phyloP scores from a whole-genome alignment of 2,797 vertebrate genomes.

The Aythya fuligula region DNA sequence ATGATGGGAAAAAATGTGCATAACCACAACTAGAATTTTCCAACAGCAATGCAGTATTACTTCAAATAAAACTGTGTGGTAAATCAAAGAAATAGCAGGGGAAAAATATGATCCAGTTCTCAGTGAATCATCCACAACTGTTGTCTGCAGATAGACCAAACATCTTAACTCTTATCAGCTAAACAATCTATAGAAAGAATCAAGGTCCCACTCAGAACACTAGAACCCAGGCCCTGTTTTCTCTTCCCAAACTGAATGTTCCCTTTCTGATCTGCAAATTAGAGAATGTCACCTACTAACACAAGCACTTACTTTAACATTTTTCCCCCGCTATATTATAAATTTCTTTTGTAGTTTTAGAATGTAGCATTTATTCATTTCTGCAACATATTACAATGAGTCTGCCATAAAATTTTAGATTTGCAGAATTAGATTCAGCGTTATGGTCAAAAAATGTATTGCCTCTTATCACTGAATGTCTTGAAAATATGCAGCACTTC shows the following conservation, averaged over 20 bases:
- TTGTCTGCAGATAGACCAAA: constrained; percentile 23
- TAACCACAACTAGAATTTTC: constrained; percentile 7
- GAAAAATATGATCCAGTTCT: constrained; percentile 10
- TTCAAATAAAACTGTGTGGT: neutral
- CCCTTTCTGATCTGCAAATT: neutral
- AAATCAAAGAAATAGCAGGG: constrained; percentile 24
- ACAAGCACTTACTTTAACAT: neutral
- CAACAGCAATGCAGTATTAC: neutral
- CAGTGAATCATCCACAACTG: constrained; percentile 12
- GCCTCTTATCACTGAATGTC: neutral
- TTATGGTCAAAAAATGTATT: neutral
- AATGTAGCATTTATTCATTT: neutral
- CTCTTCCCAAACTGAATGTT: neutral
- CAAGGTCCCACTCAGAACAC: neutral
- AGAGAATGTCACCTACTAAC: neutral
- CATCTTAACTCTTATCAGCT: neutral
- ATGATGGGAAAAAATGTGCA: constrained; percentile 14
- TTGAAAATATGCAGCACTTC: neutral
- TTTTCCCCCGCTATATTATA: neutral
- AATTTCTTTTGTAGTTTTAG: neutral
- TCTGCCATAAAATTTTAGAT: neutral
- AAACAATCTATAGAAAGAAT: neutral
- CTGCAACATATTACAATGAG: neutral
- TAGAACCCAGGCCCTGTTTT: neutral
- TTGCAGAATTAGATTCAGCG: neutral